Percentiles rank a stretch among this genome's conserved stretches.
phyloP scores from a whole-genome alignment of 2,113 vertebrate species.

The Isurus oxyrinchus region DNA sequence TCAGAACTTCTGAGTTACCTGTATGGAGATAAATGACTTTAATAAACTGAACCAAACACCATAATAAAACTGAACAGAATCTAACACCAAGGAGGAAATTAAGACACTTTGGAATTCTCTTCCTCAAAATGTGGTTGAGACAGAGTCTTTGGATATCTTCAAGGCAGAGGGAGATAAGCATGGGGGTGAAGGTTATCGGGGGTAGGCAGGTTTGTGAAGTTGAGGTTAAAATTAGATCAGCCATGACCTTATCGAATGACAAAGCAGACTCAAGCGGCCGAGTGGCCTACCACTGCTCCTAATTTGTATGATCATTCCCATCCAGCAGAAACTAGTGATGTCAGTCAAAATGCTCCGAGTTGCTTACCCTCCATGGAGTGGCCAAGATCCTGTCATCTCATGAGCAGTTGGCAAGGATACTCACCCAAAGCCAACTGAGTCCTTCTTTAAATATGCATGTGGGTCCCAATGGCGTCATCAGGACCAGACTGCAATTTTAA shows the following conservation, averaged over 20 bases:
- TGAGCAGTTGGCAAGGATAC: background rate
- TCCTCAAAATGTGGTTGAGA: too few relatives aligned
- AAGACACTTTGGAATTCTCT: too few relatives aligned
- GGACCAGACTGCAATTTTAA: background rate
- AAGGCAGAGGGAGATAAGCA: too few relatives aligned
- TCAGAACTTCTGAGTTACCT: constrained; percentile 65
- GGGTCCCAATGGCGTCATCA: background rate
- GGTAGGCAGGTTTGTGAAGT: too few relatives aligned
- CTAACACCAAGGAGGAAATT: background rate
- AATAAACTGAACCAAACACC: background rate
- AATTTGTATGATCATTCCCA: background rate
- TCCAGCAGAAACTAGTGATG: background rate
- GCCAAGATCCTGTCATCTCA: background rate
- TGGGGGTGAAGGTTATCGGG: too few relatives aligned
- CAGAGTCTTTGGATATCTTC: too few relatives aligned
- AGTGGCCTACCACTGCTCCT: too few relatives aligned
- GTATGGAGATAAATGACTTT: constrained; percentile 38
- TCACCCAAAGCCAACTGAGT: background rate
- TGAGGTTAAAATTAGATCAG: too few relatives aligned
- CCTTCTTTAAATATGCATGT: background rate
- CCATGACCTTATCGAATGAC: too few relatives aligned
- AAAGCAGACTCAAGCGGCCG: too few relatives aligned
- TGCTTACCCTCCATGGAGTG: background rate
- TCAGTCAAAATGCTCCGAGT: background rate
- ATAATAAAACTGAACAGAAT: background rate